Evolutionary conservation across 2,797 vertebrate genomes (phyloP).

Genomic region (Sebastes dallii): DNA sequence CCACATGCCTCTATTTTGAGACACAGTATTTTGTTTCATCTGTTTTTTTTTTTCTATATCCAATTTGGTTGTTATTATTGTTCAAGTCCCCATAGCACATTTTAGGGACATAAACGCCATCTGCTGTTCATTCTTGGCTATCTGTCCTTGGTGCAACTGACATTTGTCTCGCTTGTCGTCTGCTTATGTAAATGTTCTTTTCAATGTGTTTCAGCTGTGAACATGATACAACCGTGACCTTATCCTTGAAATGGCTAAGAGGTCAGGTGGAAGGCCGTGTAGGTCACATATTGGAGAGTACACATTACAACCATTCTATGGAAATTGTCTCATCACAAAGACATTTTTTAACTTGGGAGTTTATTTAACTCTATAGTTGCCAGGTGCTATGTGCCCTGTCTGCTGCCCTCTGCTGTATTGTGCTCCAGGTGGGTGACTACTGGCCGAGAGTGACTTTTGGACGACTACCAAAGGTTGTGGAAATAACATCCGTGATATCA

Average conservation of each 20-base stretch:
- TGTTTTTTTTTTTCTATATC: neutral
- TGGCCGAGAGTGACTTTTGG: neutral
- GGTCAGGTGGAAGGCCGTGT: constrained; percentile 25
- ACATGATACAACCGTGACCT: constrained; percentile 59
- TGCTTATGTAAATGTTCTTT: constrained; percentile 32
- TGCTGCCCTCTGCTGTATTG: neutral
- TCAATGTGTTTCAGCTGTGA: constrained; percentile 41
- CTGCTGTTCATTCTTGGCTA: constrained; percentile 42
- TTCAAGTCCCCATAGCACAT: neutral
- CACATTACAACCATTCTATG: neutral
- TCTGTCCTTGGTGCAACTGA: neutral
- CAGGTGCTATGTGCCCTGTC: neutral
- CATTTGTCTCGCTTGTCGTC: constrained; percentile 43
- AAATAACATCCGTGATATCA: constrained; percentile 4
- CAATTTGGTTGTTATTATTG: neutral
- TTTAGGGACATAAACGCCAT: constrained; percentile 14
- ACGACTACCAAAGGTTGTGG: neutral
- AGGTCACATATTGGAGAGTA: constrained; percentile 1
- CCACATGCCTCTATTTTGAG: constrained; percentile 5
- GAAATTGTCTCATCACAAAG: constrained; percentile 5
- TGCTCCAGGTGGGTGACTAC: neutral
- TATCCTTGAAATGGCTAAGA: constrained; percentile 42
- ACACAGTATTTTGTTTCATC: neutral
- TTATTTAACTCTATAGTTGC: neutral
- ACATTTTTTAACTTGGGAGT: constrained; percentile 6